Percentiles rank a stretch among this genome's conserved stretches.
Conservation (phyloP, 1,140 invertebrate genomes). For the Lasaia peninsularis region DNA sequence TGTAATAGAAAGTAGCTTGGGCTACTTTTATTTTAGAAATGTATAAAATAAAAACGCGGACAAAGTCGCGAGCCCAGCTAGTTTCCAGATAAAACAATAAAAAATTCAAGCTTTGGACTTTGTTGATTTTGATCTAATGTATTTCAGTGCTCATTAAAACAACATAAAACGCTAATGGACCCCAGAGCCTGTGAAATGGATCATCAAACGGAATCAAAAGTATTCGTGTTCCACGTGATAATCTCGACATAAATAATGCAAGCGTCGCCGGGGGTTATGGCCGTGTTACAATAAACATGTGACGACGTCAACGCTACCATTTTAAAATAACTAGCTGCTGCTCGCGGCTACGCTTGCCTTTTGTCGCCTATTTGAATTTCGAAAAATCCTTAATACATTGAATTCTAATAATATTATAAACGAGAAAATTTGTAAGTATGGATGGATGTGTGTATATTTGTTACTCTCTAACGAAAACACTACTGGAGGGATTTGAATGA, state of each 20-base stretch:
- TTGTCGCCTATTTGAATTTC: too few species aligned
- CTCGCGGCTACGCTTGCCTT: too few species aligned
- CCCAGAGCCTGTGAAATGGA: not conserved
- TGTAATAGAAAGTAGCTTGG: too few species aligned
- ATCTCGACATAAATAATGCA: not conserved
- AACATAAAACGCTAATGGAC: not conserved
- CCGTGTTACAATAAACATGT: not conserved
- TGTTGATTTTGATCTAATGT: not conserved
- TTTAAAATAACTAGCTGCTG: not conserved
- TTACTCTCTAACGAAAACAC: too few species aligned
- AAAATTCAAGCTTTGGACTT: not conserved
- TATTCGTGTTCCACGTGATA: not conserved
- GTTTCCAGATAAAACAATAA: not conserved
- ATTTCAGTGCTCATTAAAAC: not conserved
- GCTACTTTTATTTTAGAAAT: too few species aligned
- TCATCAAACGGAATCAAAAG: not conserved
- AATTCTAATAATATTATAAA: too few species aligned
- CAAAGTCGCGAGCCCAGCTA: too few species aligned
- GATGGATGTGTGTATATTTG: too few species aligned
- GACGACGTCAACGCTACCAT: not conserved
- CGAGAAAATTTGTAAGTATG: too few species aligned
- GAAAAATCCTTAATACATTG: too few species aligned
- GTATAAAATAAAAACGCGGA: too few species aligned
- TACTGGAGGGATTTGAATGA: too few species aligned
- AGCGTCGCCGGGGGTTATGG: not conserved